phyloP scores from a whole-genome alignment of 2,888 invertebrate genomes.

The Meliscaeva auricollis region DNA sequence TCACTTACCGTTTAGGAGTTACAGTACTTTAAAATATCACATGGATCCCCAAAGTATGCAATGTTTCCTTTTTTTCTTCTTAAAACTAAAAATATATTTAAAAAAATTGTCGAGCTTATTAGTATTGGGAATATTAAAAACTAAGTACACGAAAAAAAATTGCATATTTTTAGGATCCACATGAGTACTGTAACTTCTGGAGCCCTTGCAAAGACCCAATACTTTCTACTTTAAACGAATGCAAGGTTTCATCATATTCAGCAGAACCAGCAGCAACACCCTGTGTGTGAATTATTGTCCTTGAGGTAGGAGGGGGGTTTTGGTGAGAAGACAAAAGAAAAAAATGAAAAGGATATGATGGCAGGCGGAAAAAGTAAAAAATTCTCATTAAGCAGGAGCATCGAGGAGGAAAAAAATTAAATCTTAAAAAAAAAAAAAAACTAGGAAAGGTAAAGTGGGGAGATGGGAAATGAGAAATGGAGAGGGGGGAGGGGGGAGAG shows the following conservation, averaged over 20 bases:
- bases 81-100: no score
- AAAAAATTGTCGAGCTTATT: no score
- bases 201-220: no score
- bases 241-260: constrained; percentile 37
- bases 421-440: constrained; percentile 45
- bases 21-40: no score
- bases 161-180: no score
- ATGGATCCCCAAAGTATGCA: no score
- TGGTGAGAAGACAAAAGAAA: constrained; percentile 48
- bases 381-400: constrained; percentile 73
- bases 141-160: no score
- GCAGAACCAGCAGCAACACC: constrained; percentile 3
- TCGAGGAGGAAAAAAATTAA: constrained; percentile 66
- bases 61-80: no score
- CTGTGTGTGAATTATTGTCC: constrained; percentile 52
- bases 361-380: constrained; percentile 44
- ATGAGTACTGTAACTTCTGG: no score
- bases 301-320: constrained; percentile 38
- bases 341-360: constrained; percentile 67
- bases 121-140: no score
- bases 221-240: constrained; percentile 1
- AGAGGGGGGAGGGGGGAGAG: not conserved
- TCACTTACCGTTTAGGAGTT: no score
- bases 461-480: not conserved
- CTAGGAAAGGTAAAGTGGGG: constrained; percentile 33